Evolutionary conservation across 2,888 invertebrate genomes (phyloP).

Genomic region (Hirtodrosophila duncani): DNA sequence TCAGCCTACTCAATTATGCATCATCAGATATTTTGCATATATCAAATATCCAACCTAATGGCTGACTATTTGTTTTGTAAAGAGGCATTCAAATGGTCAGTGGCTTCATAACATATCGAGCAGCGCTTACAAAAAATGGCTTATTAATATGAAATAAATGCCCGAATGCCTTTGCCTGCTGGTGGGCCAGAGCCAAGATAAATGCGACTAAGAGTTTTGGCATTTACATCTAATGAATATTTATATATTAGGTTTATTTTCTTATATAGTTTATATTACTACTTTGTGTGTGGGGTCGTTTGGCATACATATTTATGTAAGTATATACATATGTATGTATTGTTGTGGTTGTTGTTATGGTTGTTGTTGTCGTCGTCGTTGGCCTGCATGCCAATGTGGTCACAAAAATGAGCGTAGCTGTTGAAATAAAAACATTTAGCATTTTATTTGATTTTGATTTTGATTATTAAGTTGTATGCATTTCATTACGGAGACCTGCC

Average conservation of each 20-base stretch:
- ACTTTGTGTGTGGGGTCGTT: constrained; percentile 5
- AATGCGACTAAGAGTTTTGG: constrained; percentile 59
- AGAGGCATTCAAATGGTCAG: constrained; percentile 22
- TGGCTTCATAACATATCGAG: constrained; percentile 57
- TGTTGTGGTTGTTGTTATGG: constrained; percentile 47
- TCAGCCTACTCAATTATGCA: too few relatives aligned
- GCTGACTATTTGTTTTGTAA: constrained; percentile 18
- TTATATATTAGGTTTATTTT: constrained; percentile 28
- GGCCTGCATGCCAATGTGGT: constrained; percentile 19
- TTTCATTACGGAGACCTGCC: constrained; percentile 47
- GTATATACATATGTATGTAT: neutral
- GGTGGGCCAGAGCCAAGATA: constrained; percentile 63
- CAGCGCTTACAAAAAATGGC: constrained; percentile 57
- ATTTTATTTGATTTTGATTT: constrained; percentile 62
- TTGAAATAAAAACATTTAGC: constrained; percentile 69
- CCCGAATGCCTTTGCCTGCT: too few relatives aligned
- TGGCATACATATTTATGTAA: neutral
- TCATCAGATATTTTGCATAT: constrained; percentile 16
- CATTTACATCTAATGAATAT: constrained; percentile 69
- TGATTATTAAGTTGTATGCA: constrained; percentile 68
- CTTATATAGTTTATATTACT: neutral
- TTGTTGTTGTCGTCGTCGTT: constrained; percentile 14
- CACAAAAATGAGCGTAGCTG: constrained; percentile 63
- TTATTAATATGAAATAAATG: constrained; percentile 67
- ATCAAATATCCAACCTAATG: constrained; percentile 11